Evolutionary conservation across 2,888 invertebrate genomes (phyloP).

Genomic region (Synergus itoensis): DNA sequence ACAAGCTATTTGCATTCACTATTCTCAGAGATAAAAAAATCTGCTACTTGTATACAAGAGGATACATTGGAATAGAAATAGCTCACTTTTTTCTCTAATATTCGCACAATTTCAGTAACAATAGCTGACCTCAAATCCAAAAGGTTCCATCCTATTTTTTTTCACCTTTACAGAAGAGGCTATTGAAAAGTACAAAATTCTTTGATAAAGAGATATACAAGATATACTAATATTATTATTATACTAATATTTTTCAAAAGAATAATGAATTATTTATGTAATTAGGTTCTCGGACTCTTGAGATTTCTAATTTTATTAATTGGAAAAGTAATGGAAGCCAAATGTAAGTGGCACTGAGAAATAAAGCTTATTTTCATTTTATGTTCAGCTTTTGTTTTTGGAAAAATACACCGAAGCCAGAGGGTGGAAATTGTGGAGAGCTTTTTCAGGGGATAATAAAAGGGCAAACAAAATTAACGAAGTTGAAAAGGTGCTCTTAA

Average conservation of each 20-base stretch:
- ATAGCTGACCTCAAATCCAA: neutral
- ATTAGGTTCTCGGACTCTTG: neutral
- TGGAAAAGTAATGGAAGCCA: neutral
- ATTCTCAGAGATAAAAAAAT: neutral
- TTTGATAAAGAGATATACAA: neutral
- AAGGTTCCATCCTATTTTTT: neutral
- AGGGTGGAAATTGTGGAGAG: neutral
- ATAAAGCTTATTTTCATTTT: neutral
- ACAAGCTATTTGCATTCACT: neutral
- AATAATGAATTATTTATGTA: neutral
- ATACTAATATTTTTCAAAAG: neutral
- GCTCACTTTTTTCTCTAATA: neutral
- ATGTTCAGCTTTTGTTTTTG: neutral
- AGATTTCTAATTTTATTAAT: neutral
- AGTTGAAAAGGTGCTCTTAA: neutral
- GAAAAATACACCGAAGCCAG: neutral
- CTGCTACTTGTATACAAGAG: neutral
- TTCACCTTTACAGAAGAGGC: neutral
- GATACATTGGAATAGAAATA: no score
- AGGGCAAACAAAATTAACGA: neutral
- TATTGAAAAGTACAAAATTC: neutral
- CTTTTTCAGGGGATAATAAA: neutral
- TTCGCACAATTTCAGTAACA: neutral
- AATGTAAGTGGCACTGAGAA: neutral
- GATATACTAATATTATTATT: no score